phyloP scores from a whole-genome alignment of 2,888 invertebrate species.

The Pomacea canaliculata region DNA sequence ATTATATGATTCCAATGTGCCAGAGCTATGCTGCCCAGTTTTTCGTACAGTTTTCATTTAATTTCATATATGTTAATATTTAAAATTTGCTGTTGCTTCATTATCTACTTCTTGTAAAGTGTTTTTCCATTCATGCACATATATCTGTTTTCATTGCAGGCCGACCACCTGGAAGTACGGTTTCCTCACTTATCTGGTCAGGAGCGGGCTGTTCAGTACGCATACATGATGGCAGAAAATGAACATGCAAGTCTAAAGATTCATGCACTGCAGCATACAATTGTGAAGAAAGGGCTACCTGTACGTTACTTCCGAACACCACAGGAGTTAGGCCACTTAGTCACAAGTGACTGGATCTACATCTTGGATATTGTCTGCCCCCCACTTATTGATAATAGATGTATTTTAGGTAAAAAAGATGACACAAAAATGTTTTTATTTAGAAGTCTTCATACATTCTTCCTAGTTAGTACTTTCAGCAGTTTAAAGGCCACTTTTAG shows the following conservation, averaged over 20 bases:
- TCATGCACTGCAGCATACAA: conserved; percentile 60
- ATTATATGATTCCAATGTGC: no score
- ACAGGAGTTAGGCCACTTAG: conserved; percentile 59
- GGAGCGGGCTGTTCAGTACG: conserved; percentile 11
- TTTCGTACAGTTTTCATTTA: no score
- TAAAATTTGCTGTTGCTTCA: no score
- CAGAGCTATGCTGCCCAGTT: no score
- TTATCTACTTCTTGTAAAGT: no score
- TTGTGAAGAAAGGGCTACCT: conserved; percentile 65
- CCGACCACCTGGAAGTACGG: conserved; percentile 51
- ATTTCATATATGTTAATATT: no score
- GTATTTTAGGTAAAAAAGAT: conserved; percentile 40
- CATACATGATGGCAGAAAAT: conserved; percentile 20
- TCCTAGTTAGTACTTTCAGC: no score
- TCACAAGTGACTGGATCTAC: conserved; percentile 61
- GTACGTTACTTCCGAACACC: conserved; percentile 64
- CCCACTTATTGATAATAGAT: conserved; percentile 44
- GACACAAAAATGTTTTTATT: no score
- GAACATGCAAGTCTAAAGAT: conserved; percentile 58
- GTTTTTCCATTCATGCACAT: no score
- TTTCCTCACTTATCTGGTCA: conserved; percentile 36
- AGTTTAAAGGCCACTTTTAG: no score
- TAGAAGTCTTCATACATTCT: no score
- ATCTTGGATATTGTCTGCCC: conserved; percentile 62
- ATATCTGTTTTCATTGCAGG: conserved; percentile 16